These are phyloP conservation scores for Gymnocypris eckloni DNA, from an alignment of 2,797 vertebrate species.

Conservation along the genomic window DNA sequence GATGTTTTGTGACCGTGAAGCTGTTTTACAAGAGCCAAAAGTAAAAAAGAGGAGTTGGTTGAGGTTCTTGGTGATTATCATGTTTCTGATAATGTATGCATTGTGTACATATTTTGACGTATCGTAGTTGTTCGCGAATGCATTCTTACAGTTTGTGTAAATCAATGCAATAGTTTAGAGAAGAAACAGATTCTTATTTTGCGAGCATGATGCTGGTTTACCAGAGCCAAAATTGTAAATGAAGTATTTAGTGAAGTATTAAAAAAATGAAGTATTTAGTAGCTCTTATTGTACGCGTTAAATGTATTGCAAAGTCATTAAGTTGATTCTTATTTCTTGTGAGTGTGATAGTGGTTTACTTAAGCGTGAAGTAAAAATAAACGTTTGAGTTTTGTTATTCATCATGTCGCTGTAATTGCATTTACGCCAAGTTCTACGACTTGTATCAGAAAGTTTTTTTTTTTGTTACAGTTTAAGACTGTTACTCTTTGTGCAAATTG, in stretches of 20 bases:
- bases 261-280: too few species aligned
- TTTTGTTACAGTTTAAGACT: not conserved
- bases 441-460: not conserved
- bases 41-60: not conserved
- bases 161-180: not conserved
- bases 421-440: not conserved
- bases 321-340: not conserved
- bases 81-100: not conserved
- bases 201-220: not conserved
- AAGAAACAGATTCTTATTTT: not conserved
- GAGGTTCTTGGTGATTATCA: not conserved
- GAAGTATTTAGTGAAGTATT: too few species aligned
- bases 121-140: not conserved
- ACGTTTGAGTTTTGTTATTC: not conserved
- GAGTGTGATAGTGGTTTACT: not conserved
- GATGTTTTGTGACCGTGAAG: not conserved
- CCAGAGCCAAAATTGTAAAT: not conserved
- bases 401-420: not conserved
- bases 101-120: not conserved
- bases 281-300: not conserved
- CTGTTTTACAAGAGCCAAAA: not conserved
- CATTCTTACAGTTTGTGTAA: not conserved
- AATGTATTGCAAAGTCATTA: not conserved
- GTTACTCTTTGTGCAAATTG: not conserved
- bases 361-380: not conserved